These are phyloP conservation scores for Rhagium mordax DNA, from an alignment of 2,888 invertebrate genomes.

Conservation along the genomic window DNA sequence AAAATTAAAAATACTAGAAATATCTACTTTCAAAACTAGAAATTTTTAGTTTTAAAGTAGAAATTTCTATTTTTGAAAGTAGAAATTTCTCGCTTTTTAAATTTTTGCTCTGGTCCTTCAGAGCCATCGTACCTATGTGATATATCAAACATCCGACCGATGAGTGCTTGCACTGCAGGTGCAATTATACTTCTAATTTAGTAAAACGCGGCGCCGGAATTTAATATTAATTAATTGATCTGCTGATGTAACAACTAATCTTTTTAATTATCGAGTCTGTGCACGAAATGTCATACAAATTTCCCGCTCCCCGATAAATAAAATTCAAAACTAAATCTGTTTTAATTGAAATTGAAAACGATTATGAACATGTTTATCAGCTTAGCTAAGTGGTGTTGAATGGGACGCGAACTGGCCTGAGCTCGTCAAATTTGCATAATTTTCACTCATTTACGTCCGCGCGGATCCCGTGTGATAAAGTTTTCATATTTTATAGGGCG, in stretches of 20 bases:
- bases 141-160: too few species aligned
- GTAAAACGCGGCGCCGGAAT: too few species aligned
- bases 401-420: slow-evolving; percentile 35
- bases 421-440: slow-evolving; percentile 44
- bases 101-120: too few species aligned
- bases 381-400: slow-evolving; percentile 44
- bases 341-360: slow-evolving; percentile 45
- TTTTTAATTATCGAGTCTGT: background rate
- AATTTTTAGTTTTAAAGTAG: too few species aligned
- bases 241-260: slow-evolving; percentile 2
- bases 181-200: too few species aligned
- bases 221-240: background rate
- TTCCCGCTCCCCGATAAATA: slow-evolving; percentile 5
- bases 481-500: slow-evolving; percentile 22
- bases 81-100: too few species aligned
- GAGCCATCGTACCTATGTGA: too few species aligned
- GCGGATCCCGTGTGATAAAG: slow-evolving; percentile 16
- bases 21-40: too few species aligned
- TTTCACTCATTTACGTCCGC: slow-evolving; percentile 36
- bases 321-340: slow-evolving; percentile 30
- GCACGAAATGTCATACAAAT: background rate
- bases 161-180: too few species aligned
- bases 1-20: too few species aligned
- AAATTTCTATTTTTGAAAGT: too few species aligned
- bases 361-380: slow-evolving; percentile 44